Evolutionary conservation across 2,888 invertebrate species (phyloP).

Genomic region (Apamea crenata): DNA sequence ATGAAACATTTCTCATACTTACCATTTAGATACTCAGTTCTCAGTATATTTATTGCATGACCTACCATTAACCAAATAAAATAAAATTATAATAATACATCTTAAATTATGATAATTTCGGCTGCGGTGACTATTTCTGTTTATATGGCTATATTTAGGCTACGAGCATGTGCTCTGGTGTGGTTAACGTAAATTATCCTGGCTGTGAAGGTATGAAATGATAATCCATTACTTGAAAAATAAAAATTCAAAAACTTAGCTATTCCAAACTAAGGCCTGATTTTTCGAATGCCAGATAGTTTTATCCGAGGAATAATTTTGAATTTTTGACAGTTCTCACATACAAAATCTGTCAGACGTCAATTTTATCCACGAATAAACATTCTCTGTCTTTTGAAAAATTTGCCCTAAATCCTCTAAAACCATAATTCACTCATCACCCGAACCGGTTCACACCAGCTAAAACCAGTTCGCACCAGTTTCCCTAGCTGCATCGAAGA

Average conservation of each 20-base stretch:
- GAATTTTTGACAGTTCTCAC: too few relatives aligned
- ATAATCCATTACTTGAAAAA: background rate
- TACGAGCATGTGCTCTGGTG: background rate
- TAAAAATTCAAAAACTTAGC: background rate
- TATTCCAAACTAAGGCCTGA: too few relatives aligned
- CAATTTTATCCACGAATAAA: too few relatives aligned
- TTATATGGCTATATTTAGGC: background rate
- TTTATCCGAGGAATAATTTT: too few relatives aligned
- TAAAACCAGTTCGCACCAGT: conserved; percentile 45
- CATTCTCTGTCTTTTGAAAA: too few relatives aligned
- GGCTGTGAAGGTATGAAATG: background rate
- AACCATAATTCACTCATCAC: background rate
- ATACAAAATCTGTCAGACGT: too few relatives aligned
- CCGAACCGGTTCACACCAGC: conserved; percentile 32
- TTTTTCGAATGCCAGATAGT: too few relatives aligned
- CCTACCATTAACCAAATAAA: too few relatives aligned
- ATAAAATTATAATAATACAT: background rate
- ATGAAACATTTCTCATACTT: too few relatives aligned
- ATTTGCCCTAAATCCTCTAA: background rate
- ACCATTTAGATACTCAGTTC: too few relatives aligned
- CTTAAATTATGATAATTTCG: background rate
- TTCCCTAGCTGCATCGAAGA: conserved; percentile 53
- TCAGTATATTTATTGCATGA: too few relatives aligned
- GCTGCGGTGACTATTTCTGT: background rate
- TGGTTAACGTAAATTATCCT: background rate